Evolutionary conservation across 2,113 vertebrate species (phyloP).

Genomic region (Mola mola): DNA sequence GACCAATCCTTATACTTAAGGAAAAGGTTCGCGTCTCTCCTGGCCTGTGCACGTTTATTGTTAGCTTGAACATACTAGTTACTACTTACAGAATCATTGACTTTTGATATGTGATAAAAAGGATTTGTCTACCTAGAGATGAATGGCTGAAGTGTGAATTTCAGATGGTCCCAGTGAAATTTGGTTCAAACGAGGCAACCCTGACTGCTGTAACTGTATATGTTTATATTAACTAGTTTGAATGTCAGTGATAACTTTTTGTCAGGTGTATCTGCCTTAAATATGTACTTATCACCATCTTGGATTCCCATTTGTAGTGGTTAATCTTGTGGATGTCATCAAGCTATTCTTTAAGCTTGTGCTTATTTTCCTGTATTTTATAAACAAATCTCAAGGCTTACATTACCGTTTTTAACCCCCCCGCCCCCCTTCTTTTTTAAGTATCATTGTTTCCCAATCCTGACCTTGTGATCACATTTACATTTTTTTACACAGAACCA

Average conservation of each 20-base stretch:
- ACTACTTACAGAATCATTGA: neutral
- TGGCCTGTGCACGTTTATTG: slow-evolving; percentile 2
- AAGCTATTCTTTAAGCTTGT: too few species aligned
- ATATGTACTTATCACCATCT: neutral
- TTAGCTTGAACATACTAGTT: neutral
- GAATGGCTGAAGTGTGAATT: too few species aligned
- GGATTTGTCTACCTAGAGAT: too few species aligned
- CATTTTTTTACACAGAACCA: neutral
- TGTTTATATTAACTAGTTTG: too few species aligned
- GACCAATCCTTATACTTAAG: slow-evolving; percentile 43
- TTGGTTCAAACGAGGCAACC: too few species aligned
- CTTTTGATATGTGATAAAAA: neutral
- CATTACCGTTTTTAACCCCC: too few species aligned
- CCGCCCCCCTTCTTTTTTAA: neutral
- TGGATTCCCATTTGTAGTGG: too few species aligned
- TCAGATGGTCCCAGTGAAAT: too few species aligned
- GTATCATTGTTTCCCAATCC: neutral
- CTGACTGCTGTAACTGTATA: neutral
- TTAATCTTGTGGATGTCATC: too few species aligned
- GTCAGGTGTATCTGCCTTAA: neutral
- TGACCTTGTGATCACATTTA: neutral
- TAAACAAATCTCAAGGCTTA: too few species aligned
- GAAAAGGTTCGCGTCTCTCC: slow-evolving; percentile 3
- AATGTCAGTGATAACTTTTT: too few species aligned
- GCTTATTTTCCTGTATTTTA: too few species aligned